Evolutionary conservation across 2,888 invertebrate species (phyloP).

Genomic region (Acrobasis repandana): DNA sequence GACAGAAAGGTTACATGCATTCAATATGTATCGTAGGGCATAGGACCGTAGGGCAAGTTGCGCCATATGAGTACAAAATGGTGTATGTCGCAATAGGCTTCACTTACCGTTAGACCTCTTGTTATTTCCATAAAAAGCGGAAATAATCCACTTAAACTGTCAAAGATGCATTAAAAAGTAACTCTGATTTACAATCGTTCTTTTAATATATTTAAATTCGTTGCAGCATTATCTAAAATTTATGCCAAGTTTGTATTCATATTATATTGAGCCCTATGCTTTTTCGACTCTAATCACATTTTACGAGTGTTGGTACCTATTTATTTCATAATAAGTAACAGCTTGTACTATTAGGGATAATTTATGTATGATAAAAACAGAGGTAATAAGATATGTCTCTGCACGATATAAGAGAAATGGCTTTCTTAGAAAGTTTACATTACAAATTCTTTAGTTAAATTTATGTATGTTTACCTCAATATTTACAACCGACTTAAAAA

Average conservation of each 20-base stretch:
- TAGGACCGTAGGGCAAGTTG: slow-evolving; percentile 26
- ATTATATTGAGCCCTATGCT: neutral
- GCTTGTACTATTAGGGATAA: slow-evolving; percentile 1
- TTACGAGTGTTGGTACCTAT: slow-evolving; percentile 2
- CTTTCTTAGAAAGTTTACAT: neutral
- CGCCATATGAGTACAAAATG: slow-evolving; percentile 17
- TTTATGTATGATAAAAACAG: neutral
- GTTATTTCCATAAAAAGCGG: slow-evolving; percentile 13
- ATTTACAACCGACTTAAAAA: too few relatives aligned
- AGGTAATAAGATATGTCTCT: neutral
- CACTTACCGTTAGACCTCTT: neutral
- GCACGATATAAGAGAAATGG: neutral
- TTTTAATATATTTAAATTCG: neutral
- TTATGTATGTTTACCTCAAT: too few relatives aligned
- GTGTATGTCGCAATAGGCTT: neutral
- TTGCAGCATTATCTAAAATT: slow-evolving; percentile 6
- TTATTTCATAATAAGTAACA: neutral
- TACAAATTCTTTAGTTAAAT: too few relatives aligned
- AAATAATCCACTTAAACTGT: slow-evolving; percentile 14
- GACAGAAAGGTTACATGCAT: slow-evolving; percentile 29
- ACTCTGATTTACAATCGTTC: slow-evolving; percentile 3
- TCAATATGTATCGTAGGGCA: slow-evolving; percentile 11
- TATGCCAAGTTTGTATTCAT: slow-evolving; percentile 1
- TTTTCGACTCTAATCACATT: slow-evolving; percentile 5
- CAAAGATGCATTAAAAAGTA: slow-evolving; percentile 4